Conservation (phyloP, 1,140 invertebrate species). For the Metaphire vulgaris region DNA sequence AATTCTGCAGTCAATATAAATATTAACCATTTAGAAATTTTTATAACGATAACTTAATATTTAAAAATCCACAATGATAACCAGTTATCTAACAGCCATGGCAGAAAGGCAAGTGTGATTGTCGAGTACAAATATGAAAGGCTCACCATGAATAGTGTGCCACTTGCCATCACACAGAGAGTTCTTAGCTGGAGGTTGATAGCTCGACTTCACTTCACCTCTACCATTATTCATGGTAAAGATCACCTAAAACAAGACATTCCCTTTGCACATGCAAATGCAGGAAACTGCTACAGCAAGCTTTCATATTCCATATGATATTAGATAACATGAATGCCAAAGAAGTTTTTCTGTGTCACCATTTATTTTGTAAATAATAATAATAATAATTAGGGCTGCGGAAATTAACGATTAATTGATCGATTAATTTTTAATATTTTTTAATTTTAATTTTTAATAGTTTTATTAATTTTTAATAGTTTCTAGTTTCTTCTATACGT, state of each 20-base stretch:
- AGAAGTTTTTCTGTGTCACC: too few relatives aligned
- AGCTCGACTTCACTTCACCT: slow-evolving; percentile 69
- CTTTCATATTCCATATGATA: too few relatives aligned
- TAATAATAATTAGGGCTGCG: too few relatives aligned
- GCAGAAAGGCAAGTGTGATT: neutral
- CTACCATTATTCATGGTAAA: slow-evolving; percentile 75
- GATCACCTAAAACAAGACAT: slow-evolving; percentile 54
- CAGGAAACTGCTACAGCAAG: neutral
- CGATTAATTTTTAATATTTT: too few relatives aligned
- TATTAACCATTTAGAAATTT: neutral
- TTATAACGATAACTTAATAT: neutral
- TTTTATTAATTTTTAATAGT: too few relatives aligned
- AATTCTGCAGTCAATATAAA: neutral
- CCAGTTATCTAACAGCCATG: neutral
- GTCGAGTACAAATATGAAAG: neutral
- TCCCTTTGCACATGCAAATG: neutral
- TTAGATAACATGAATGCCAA: too few relatives aligned
- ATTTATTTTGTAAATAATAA: too few relatives aligned
- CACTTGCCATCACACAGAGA: slow-evolving; percentile 86
- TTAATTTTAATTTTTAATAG: too few relatives aligned
- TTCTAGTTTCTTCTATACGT: too few relatives aligned
- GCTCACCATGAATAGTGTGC: slow-evolving; percentile 76
- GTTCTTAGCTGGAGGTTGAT: slow-evolving; percentile 63
- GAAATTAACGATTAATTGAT: neutral
- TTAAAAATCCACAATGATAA: neutral